These are phyloP conservation scores for Dissostichus mawsoni DNA, from an alignment of 2,113 vertebrate genomes.

Conservation along the genomic window DNA sequence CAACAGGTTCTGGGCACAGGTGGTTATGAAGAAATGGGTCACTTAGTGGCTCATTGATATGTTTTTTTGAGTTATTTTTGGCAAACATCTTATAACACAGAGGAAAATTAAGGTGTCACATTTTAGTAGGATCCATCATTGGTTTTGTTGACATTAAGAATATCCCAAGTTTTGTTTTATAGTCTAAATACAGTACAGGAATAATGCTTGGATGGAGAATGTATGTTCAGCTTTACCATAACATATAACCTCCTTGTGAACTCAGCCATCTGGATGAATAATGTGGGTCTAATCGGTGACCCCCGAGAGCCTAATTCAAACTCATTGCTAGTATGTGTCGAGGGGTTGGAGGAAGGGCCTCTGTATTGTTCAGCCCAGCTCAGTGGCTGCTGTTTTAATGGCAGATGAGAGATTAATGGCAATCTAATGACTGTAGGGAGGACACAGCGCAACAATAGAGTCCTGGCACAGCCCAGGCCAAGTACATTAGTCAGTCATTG, in stretches of 20 bases:
- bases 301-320: slow-evolving; percentile 75
- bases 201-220: background rate
- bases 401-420: slow-evolving; percentile 76
- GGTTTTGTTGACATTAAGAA: background rate
- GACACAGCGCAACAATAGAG: slow-evolving; percentile 71
- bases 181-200: too few relatives aligned
- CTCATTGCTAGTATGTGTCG: slow-evolving; percentile 61
- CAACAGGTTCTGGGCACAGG: background rate
- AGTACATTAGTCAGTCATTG: slow-evolving; percentile 68
- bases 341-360: slow-evolving; percentile 57
- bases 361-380: slow-evolving; percentile 63
- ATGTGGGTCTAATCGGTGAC: slow-evolving; percentile 77
- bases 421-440: slow-evolving; percentile 74
- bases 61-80: background rate
- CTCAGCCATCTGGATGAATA: slow-evolving; percentile 68
- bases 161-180: background rate
- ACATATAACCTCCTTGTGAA: slow-evolving; percentile 73
- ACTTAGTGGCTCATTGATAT: background rate
- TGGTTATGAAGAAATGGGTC: background rate
- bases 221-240: slow-evolving; percentile 13
- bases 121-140: background rate
- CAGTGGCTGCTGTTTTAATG: slow-evolving; percentile 75
- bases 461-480: slow-evolving; percentile 35
- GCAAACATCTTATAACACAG: too few relatives aligned
- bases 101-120: background rate